Conservation (phyloP, 1,140 invertebrate species). For the Idris sp. region DNA sequence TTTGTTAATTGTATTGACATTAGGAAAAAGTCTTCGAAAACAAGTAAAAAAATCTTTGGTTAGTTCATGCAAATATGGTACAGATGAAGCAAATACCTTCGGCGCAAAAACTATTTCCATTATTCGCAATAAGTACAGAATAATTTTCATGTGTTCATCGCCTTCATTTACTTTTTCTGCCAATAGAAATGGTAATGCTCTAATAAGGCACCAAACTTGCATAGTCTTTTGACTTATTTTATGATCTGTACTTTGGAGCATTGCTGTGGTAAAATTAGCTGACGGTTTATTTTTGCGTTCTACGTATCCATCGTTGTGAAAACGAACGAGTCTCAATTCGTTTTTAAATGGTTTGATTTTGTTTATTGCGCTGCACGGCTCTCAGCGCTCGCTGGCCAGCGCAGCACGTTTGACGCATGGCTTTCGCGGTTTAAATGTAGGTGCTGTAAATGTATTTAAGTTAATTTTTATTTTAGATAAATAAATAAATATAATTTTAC, state of each 20-base stretch:
- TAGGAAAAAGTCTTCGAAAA: constrained; percentile 1
- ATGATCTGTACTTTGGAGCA: constrained; percentile 41
- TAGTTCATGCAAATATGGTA: constrained; percentile 31
- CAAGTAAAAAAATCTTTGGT: constrained; percentile 30
- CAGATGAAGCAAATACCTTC: constrained; percentile 24
- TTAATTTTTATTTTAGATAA: too few species aligned
- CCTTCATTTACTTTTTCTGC: constrained; percentile 27
- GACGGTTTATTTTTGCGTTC: constrained; percentile 30
- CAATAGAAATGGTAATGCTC: constrained; percentile 60
- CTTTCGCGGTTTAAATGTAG: too few species aligned
- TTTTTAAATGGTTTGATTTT: too few species aligned
- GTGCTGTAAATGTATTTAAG: too few species aligned
- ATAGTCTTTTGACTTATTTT: constrained; percentile 61
- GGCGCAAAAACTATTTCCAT: constrained; percentile 67
- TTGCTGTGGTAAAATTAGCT: constrained; percentile 51
- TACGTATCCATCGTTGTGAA: constrained; percentile 29
- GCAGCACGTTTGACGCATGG: too few species aligned
- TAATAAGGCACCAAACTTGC: constrained; percentile 59
- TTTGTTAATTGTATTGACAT: constrained; percentile 12
- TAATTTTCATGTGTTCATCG: constrained; percentile 53
- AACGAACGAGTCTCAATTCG: too few species aligned
- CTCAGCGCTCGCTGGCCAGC: too few species aligned
- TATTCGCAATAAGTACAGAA: constrained; percentile 55
- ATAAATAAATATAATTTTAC: too few species aligned
- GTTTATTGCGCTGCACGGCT: too few species aligned